phyloP scores from a whole-genome alignment of 2,888 invertebrate species.

The Muscina levida region DNA sequence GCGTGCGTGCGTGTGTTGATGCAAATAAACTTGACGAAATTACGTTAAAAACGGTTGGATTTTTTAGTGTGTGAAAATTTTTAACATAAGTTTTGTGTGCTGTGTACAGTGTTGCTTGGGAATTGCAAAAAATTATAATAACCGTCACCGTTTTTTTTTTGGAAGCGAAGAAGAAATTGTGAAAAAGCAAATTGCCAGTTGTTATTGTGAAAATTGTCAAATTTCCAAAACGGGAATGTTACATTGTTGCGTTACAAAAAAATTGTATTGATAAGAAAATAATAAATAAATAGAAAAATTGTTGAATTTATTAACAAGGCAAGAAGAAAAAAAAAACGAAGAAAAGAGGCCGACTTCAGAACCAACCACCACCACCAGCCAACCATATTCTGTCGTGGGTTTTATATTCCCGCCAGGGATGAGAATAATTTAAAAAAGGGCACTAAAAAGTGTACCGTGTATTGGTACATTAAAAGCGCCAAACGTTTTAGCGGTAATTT shows the following conservation, averaged over 20 bases:
- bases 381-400: conserved; percentile 55
- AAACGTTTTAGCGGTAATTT: no score
- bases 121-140: conserved; percentile 49
- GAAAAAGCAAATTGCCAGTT: neutral
- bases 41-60: conserved; percentile 63
- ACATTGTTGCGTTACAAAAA: conserved; percentile 7
- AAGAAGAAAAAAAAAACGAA: no score
- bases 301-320: conserved; percentile 27
- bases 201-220: conserved; percentile 40
- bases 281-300: conserved; percentile 38
- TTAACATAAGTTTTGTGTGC: conserved; percentile 43
- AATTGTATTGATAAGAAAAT: conserved; percentile 44
- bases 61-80: conserved; percentile 64
- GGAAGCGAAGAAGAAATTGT: conserved; percentile 16
- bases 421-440: no score
- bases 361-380: conserved; percentile 28
- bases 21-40: conserved; percentile 21
- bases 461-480: no score
- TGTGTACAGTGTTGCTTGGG: conserved; percentile 65
- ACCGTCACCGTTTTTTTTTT: conserved; percentile 18
- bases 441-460: no score
- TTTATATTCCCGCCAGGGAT: conserved; percentile 43
- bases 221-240: conserved; percentile 10
- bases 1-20: neutral
- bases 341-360: neutral